Percentiles rank a stretch among this genome's conserved stretches.
phyloP scores from a whole-genome alignment of 2,113 vertebrate genomes.

The Zapornia atra region DNA sequence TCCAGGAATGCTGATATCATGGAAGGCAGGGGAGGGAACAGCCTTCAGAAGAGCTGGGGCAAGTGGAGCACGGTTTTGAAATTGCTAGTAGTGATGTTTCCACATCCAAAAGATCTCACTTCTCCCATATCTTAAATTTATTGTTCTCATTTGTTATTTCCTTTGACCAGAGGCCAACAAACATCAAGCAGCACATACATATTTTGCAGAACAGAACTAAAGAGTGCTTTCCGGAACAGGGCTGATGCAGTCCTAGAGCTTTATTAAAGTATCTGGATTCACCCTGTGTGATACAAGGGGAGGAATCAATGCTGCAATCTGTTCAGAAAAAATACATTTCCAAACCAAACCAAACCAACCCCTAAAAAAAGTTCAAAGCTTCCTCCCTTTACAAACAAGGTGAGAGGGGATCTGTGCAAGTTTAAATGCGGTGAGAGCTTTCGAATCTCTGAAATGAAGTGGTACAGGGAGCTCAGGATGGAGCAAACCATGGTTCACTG shows the following conservation, averaged over 20 bases:
- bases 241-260: not conserved
- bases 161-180: not conserved
- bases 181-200: not conserved
- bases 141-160: not conserved
- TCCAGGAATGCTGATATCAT: not conserved
- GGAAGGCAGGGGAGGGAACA: not conserved
- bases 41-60: not conserved
- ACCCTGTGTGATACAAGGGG: not conserved
- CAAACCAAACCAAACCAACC: not conserved
- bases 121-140: conserved; percentile 2
- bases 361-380: not conserved
- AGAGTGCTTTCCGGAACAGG: not conserved
- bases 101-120: not conserved
- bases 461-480: not conserved
- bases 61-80: not conserved
- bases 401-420: not conserved
- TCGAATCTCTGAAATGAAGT: not conserved
- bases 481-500: not conserved
- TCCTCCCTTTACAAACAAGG: not conserved
- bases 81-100: not conserved
- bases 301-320: not conserved
- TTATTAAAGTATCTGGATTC: not conserved
- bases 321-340: not conserved
- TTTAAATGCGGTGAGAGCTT: not conserved
- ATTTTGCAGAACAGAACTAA: not conserved